Evolutionary conservation across 2,888 invertebrate species (phyloP), one percentile per base, ranked within the genome.

Genomic region (Parthenolecanium corni): DNA sequence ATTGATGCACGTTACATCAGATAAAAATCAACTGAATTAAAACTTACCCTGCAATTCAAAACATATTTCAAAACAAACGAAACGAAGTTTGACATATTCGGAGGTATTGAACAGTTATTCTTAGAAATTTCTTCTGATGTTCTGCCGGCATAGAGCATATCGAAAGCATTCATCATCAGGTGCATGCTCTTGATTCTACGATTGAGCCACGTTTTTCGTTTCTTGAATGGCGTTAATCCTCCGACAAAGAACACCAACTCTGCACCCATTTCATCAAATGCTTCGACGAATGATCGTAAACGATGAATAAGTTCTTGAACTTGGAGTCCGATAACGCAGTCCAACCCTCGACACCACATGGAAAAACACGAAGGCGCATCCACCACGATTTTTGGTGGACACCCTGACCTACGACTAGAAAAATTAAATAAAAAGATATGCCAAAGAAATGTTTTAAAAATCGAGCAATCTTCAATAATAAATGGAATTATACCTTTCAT

Each of bases 161-260:
- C 66, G 65, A 69, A 67, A 42, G 71, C 51, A 38, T 65, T 46
- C 63, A 67, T 57, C 5, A 71, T 68, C 47, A 70, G 68, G 47
- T 67, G 61, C 31, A 70, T 24, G 42, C 67, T 69, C 44, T 67
- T 63, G 9, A 68, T 40, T 20, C 72, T 65, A 18, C 72, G 66
- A 49, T 68, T 66, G 1, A 70, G 66, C 72, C 72, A 72, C 9
- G 68, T 68, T 49, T 68, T 66, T 4, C 71, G 63, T 66, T 72
- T 72, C 24, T 67, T 63, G 42, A 67, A 66, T 9, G 67, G 68
- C 5, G 71, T 70, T n/a, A 69, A 67, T 11, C 72, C 72, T 66
- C 72, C 72, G 67, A 71, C 71, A 64, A 70, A 72, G 53, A 72
- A 69, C 2, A 72, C 69, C 1, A 71, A 64, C n/a, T 67, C 66